These are phyloP conservation scores for Calephelis nemesis DNA, from an alignment of 1,140 invertebrate genomes.

Conservation along the genomic window DNA sequence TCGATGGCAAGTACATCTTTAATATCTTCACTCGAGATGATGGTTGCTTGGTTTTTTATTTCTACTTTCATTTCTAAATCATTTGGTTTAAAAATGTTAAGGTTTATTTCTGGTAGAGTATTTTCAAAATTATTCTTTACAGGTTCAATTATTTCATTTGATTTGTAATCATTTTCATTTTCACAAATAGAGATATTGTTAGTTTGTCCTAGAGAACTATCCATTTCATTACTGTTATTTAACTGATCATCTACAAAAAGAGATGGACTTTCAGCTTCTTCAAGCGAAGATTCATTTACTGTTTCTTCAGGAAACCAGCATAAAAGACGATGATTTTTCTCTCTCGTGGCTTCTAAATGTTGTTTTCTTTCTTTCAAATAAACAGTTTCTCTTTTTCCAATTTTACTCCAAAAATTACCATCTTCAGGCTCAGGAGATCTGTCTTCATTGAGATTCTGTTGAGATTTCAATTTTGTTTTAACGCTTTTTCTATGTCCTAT, in stretches of 20 bases:
- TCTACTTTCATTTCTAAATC: neutral
- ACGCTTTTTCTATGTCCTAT: conserved; percentile 29
- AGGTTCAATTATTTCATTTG: neutral
- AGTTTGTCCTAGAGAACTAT: neutral
- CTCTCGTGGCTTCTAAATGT: conserved; percentile 60
- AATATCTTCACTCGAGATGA: neutral
- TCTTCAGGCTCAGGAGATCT: conserved; percentile 60
- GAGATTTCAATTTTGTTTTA: conserved; percentile 27
- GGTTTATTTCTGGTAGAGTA: neutral
- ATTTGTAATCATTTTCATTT: neutral
- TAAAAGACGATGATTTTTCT: conserved; percentile 55
- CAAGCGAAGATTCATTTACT: conserved; percentile 33
- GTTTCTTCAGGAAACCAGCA: conserved; percentile 64
- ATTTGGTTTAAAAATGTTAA: neutral
- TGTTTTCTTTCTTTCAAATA: conserved; percentile 74
- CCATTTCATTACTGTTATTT: conserved; percentile 1
- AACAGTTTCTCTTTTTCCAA: conserved; percentile 79
- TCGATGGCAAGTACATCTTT: neutral
- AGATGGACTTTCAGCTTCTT: conserved; percentile 6
- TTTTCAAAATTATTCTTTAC: neutral
- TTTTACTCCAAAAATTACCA: conserved; percentile 79
- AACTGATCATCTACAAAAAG: neutral
- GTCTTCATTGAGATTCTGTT: conserved; percentile 7
- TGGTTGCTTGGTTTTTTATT: neutral
- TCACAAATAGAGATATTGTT: neutral